These are phyloP conservation scores for Ailurus styani DNA, from an alignment of 2,113 vertebrate species.

Conservation along the genomic window DNA sequence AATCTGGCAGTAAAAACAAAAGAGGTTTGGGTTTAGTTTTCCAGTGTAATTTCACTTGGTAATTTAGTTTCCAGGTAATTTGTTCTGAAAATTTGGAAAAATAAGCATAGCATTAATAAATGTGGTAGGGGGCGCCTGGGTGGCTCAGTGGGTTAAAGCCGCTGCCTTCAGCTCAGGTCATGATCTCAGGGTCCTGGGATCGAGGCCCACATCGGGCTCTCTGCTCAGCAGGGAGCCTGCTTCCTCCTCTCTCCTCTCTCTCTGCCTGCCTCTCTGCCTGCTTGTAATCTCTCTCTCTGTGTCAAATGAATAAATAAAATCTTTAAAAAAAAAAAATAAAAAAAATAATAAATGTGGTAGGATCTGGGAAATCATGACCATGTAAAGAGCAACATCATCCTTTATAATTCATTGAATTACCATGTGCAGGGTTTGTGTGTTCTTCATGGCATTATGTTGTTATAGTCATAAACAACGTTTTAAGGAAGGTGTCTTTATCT, in stretches of 20 bases:
- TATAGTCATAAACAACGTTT: not conserved
- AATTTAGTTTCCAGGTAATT: not conserved
- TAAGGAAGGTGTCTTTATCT: not conserved
- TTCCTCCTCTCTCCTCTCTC: no score
- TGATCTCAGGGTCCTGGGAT: no score
- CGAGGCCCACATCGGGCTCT: no score
- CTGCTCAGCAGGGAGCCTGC: no score
- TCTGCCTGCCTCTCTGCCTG: no score
- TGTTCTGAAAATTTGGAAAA: slow-evolving; percentile 23
- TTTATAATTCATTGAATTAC: not conserved
- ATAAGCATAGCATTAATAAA: not conserved
- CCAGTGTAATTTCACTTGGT: not conserved
- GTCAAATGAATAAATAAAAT: no score
- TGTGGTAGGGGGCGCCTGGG: no score
- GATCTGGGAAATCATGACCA: not conserved
- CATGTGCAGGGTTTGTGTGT: not conserved
- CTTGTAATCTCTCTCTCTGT: no score
- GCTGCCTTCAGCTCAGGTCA: no score
- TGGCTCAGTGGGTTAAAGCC: no score
- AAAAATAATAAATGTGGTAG: not conserved
- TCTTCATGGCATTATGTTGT: not conserved
- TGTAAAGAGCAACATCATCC: not conserved
- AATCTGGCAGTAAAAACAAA: not conserved
- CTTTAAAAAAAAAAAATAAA: no score
- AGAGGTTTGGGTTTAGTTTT: not conserved